Conservation (phyloP, 2,113 vertebrate species). For the Microcebus lehilahytsara region DNA sequence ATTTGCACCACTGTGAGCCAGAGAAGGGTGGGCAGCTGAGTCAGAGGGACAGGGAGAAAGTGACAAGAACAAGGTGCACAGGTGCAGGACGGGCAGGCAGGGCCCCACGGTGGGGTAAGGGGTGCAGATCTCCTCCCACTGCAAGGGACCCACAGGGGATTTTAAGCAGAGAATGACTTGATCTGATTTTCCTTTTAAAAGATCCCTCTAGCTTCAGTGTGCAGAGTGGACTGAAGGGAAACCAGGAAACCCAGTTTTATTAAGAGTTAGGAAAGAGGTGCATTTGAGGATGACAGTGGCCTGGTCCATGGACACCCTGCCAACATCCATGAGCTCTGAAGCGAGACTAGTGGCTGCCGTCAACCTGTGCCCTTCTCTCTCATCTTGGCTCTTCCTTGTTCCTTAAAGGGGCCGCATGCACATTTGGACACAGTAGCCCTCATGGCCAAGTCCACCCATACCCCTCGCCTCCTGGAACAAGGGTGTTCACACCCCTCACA, state of each 20-base stretch:
- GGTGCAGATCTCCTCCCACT: fast-evolving
- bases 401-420: not conserved
- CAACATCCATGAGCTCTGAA: not conserved
- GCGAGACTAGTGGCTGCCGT: fast-evolving
- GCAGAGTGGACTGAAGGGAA: not conserved
- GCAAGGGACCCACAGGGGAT: not conserved
- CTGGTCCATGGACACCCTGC: fast-evolving
- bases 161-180: fast-evolving
- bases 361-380: fast-evolving
- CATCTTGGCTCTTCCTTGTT: no score
- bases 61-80: not conserved
- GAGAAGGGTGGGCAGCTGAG: no score
- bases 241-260: not conserved
- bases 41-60: not conserved
- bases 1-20: not conserved
- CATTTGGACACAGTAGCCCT: no score
- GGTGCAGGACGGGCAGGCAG: not conserved
- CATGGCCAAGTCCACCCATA: no score
- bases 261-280: not conserved
- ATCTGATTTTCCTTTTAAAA: not conserved
- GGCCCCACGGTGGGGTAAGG: fast-evolving
- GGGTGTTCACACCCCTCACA: not conserved
- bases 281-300: not conserved
- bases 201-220: not conserved
- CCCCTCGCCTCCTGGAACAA: not conserved